Conservation (phyloP, 2,113 vertebrate genomes). For the Pimephales promelas region DNA sequence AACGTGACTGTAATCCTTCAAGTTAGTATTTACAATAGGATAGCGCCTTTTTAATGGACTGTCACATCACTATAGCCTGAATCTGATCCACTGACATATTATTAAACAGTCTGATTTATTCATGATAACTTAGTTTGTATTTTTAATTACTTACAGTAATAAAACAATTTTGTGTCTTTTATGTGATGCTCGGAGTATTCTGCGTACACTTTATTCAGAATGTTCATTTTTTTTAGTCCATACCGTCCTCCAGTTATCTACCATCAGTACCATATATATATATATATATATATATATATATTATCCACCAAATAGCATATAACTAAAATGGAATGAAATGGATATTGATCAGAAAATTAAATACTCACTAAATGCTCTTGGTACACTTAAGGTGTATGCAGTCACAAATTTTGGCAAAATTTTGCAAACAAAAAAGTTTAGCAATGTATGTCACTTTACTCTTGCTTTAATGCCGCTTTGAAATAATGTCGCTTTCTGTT, state of each 20-base stretch:
- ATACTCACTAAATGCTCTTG: background rate
- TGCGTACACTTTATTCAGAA: conserved; percentile 12
- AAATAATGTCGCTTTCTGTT: background rate
- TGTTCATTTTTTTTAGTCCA: background rate
- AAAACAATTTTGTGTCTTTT: conserved; percentile 13
- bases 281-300: no score
- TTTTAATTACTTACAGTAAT: conserved; percentile 6
- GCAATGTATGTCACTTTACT: background rate
- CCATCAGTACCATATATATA: conserved; percentile 20
- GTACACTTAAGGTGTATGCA: background rate
- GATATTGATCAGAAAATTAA: conserved; percentile 35
- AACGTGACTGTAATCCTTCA: conserved; percentile 16
- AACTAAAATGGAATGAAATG: conserved; percentile 13
- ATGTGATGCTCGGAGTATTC: background rate
- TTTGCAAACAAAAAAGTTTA: background rate
- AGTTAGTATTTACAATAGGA: conserved; percentile 30
- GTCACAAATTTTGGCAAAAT: background rate
- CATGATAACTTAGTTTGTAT: background rate
- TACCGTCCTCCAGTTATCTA: conserved; percentile 31
- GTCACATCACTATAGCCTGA: conserved; percentile 10
- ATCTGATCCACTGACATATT: background rate
- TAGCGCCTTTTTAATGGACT: background rate
- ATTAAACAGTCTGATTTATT: background rate
- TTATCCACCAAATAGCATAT: conserved; percentile 28
- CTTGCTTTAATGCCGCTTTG: background rate